Evolutionary conservation across 2,888 invertebrate species (phyloP), one percentile per base, ranked within the genome.

Genomic region (Hydroisotoma schaefferi): DNA sequence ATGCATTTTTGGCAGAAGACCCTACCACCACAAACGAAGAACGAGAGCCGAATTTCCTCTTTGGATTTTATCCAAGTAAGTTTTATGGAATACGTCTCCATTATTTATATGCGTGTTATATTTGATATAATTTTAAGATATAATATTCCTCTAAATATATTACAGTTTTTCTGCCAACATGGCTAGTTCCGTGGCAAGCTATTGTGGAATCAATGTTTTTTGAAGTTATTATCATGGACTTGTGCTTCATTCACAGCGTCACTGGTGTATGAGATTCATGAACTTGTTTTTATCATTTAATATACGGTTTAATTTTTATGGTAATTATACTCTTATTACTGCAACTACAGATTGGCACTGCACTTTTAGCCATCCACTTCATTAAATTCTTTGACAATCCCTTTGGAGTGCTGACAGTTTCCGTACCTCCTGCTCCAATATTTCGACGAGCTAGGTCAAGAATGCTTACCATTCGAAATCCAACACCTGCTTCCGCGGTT

Each of bases 11-110:
- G n/a, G n/a, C n/a, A n/a, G n/a, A n/a, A n/a, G n/a, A n/a, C n/a
- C 33, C 33, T 33, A 10, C 33, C 5, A 15, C 40, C n/a, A 40
- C 15, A 5, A 15, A 40, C n/a, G 40, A 20, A 8, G n/a, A 15
- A 5, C 4, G 22, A 25, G 61, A 56, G 3, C 68, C 65, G 1
- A 58, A 43, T 22, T 38, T 65, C 1, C 38, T 68, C 1, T 59
- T 65, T 28, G 68, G 68, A 1, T 63, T 65, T 29, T 44, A 59
- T n/a, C 65, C 61, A 28, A 40, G 56, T 56, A 49, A 20, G 8
- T 12, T 20, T 10, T 23, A 15, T 33, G 8, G 15, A 8, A 33
- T 15, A 15, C 8, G 33, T 33, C 33, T 10, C n/a, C n/a, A n/a
- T n/a, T n/a, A n/a, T 15, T 10, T 33, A 33, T 15, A 33, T 33